Base-by-base conservation (phyloP, 2,888 invertebrate species). In the Rhagonycha lutea region DNA sequence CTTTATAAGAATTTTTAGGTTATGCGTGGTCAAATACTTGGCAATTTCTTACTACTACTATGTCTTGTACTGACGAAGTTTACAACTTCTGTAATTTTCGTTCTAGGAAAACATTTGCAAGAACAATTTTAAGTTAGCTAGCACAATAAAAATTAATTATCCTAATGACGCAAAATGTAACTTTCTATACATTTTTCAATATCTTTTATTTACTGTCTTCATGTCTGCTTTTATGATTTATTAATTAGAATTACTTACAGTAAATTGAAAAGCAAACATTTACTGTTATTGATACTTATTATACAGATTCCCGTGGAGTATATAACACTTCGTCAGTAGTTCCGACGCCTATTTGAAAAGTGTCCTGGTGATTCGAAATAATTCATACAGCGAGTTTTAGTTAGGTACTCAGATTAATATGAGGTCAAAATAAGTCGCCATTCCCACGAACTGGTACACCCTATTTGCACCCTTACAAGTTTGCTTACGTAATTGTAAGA, bases 401-500 rank as follows among this genome's bases (percentile, higher is more conserved):
- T n/a, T 47, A 47, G 47, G 61, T 61, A 67, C 69, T 47, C 69
- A 71, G 77, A 74, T 76, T 76, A 76, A 76, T 71, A 32, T 68
- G 70, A 73, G 76, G 76, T 77, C 77, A 77, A 72, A 74, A 68
- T 63, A 63, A 70, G 67, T 77, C 70, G 74, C 68, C 47, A 74
- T 77, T 77, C 77, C 77, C 77, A 77, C 77, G 77, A 72, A 71
- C 69, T 67, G 71, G 70, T 70, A 74, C 70, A 70, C 76, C 76
- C 70, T 76, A 28, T 70, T 73, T 73, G 70, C 73, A 73, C 77
- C 77, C 77, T 73, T 76, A 61, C 32, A 47, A 69, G 68, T 76
- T 76, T 71, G 61, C 72, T 70, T 73, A 68, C 73, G 73, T 69
- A 73, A 76, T 73, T 76, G 73, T 73, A 68, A 73, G 68, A 71